Evolutionary conservation across 2,888 invertebrate genomes (phyloP).

Genomic region (Philopedon plagiatum): DNA sequence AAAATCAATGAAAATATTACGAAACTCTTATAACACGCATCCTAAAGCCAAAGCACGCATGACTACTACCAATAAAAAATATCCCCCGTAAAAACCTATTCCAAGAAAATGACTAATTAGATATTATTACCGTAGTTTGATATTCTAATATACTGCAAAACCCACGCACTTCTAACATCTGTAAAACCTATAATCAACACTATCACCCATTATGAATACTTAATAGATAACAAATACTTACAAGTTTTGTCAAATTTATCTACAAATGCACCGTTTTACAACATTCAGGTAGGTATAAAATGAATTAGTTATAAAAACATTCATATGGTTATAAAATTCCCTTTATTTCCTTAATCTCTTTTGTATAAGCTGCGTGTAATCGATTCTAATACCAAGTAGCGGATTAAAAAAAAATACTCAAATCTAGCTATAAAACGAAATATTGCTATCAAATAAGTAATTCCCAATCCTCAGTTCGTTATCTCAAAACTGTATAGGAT

Average conservation of each 20-base stretch:
- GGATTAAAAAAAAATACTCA: not conserved
- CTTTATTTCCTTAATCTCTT: constrained; percentile 2
- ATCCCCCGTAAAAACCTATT: too few species aligned
- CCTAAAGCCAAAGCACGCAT: too few species aligned
- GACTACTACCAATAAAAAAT: too few species aligned
- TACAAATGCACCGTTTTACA: not conserved
- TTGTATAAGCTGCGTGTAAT: not conserved
- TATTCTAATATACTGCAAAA: too few species aligned
- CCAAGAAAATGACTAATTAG: too few species aligned
- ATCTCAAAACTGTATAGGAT: not conserved
- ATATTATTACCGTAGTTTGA: too few species aligned
- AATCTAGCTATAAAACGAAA: not conserved
- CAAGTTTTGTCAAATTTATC: constrained; percentile 1
- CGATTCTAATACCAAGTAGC: not conserved
- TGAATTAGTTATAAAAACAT: not conserved
- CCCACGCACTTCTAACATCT: too few species aligned
- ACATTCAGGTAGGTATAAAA: not conserved
- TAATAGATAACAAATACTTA: constrained; percentile 12
- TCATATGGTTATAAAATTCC: not conserved
- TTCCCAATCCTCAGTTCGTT: not conserved
- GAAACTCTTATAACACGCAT: too few species aligned
- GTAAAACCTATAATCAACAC: too few species aligned
- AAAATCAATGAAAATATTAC: too few species aligned
- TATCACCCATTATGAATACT: too few species aligned
- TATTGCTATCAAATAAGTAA: not conserved